A percentile compares a stretch with the other conserved stretches of the same genome.
Conservation (phyloP, 2,797 vertebrate species). For the Microhierax caerulescens region DNA sequence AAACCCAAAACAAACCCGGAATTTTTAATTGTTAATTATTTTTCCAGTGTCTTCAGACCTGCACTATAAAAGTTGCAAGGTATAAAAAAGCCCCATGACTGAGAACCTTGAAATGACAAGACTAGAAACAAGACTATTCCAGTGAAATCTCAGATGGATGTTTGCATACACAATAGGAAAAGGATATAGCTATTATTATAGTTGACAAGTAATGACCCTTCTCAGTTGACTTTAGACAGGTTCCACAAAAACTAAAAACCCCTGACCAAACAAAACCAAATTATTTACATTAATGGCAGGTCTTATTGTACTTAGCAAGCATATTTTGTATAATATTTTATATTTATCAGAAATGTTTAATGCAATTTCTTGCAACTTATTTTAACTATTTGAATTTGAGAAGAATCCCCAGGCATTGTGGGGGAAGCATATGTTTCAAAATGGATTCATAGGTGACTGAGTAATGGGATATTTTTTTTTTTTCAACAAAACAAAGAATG, state of each 20-base stretch:
- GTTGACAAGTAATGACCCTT: background rate
- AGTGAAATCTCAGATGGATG: background rate
- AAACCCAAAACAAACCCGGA: too few relatives aligned
- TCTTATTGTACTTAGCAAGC: background rate
- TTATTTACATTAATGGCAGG: background rate
- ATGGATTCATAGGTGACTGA: background rate
- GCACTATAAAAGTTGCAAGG: background rate
- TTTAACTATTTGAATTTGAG: background rate
- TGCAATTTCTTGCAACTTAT: background rate
- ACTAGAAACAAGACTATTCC: background rate
- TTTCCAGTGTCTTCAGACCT: background rate
- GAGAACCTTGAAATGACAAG: background rate
- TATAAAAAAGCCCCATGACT: background rate
- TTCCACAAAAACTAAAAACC: background rate
- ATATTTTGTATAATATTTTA: background rate
- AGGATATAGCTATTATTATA: background rate
- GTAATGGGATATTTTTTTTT: background rate
- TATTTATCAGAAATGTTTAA: background rate
- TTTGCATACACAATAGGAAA: background rate
- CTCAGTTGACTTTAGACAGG: background rate
- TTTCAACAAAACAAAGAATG: background rate
- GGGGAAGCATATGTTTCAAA: background rate
- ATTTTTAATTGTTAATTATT: background rate
- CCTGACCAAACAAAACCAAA: rapidly evolving
- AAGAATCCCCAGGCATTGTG: background rate